A percentile compares a stretch with the other conserved stretches of the same genome.
Conservation (phyloP, 2,888 invertebrate species). For the Eupeodes luniger region DNA sequence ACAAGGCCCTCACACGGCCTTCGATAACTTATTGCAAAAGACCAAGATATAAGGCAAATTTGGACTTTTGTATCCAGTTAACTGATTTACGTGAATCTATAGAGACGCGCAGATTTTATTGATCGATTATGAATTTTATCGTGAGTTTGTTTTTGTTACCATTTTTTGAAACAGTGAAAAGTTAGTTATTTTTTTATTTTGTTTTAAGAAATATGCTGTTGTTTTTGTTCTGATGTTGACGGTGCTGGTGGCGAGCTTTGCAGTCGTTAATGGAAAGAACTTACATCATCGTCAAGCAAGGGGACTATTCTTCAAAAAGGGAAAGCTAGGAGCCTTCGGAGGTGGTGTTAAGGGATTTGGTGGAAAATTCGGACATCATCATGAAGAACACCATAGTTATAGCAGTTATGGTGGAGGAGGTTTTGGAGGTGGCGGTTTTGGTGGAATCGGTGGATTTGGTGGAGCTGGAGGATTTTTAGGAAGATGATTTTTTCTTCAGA, state of each 20-base stretch:
- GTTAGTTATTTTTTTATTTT: slow-evolving; percentile 16
- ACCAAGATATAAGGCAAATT: slow-evolving; percentile 63
- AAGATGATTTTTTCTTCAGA: neutral
- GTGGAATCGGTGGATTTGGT: slow-evolving; percentile 57
- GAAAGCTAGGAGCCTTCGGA: slow-evolving; percentile 58
- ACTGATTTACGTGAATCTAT: slow-evolving; percentile 51
- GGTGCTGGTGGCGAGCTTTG: slow-evolving; percentile 41
- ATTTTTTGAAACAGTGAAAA: slow-evolving; percentile 1
- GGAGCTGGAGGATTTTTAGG: slow-evolving; percentile 58
- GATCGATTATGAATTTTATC: slow-evolving; percentile 69
- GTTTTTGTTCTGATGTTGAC: slow-evolving; percentile 39
- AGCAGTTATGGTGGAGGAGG: slow-evolving; percentile 64
- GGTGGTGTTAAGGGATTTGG: slow-evolving; percentile 56
- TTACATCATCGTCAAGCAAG: slow-evolving; percentile 64
- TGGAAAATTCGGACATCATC: slow-evolving; percentile 65
- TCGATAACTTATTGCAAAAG: slow-evolving; percentile 61
- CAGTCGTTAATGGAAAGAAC: slow-evolving; percentile 35
- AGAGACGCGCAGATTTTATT: slow-evolving; percentile 46
- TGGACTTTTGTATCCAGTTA: slow-evolving; percentile 57
- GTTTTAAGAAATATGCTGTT: slow-evolving; percentile 56
- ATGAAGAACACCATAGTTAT: slow-evolving; percentile 69
- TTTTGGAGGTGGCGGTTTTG: slow-evolving; percentile 56
- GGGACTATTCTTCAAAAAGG: slow-evolving; percentile 58
- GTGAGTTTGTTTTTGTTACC: slow-evolving; percentile 48
- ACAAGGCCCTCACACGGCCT: neutral